Percentiles rank a stretch among this genome's conserved stretches.
phyloP scores from a whole-genome alignment of 1,140 invertebrate genomes.

The Liolophura sinensis region DNA sequence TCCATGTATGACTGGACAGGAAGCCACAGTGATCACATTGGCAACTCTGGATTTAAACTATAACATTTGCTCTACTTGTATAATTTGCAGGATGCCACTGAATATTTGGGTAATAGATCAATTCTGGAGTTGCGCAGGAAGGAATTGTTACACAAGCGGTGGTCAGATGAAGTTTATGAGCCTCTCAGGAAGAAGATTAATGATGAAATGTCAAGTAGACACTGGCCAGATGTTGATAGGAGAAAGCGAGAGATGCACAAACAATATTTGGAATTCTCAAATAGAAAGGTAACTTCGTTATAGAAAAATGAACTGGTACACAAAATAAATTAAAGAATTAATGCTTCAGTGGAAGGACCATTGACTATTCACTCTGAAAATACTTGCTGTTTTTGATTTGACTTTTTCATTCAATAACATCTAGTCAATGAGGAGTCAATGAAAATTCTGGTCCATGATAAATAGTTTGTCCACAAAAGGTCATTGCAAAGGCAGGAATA shows the following conservation, averaged over 20 bases:
- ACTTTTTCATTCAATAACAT: too few species aligned
- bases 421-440: too few species aligned
- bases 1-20: too few species aligned
- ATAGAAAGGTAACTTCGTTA: conserved; percentile 41
- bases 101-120: conserved; percentile 39
- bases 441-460: too few species aligned
- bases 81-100: conserved; percentile 39
- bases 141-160: conserved; percentile 52
- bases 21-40: neutral
- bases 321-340: too few species aligned
- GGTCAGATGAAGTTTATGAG: conserved; percentile 52
- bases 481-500: too few species aligned
- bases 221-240: conserved; percentile 39
- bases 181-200: conserved; percentile 48
- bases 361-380: too few species aligned
- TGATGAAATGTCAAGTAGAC: conserved; percentile 41
- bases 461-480: too few species aligned
- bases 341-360: too few species aligned
- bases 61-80: too few species aligned
- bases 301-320: too few species aligned
- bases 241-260: conserved; percentile 47
- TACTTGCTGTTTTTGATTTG: too few species aligned
- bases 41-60: neutral
- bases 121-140: conserved; percentile 45
- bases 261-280: conserved; percentile 52